Evolutionary conservation across 2,113 vertebrate genomes (phyloP), one percentile per base, ranked within the genome.

Genomic region (Perccottus glenii): DNA sequence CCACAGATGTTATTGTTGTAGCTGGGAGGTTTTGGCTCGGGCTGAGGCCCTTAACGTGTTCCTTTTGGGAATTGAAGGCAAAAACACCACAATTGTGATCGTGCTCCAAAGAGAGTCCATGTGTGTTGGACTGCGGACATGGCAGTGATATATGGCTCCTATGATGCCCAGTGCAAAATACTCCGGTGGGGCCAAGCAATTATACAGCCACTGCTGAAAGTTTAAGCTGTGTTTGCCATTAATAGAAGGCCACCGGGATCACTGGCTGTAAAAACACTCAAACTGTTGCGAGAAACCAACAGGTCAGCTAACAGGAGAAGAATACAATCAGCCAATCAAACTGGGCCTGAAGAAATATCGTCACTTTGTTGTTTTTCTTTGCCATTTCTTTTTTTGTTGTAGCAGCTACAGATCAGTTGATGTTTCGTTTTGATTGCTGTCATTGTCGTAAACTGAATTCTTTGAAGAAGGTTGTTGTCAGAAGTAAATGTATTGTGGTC

Each of bases 1-100:
- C 61, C 77, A 47, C 82, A 88, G 77, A 87, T 88, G 71, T 74
- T 85, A 75, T 78, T 79, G 81, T 82, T 80, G 71, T 78, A 83
- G 84, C 77, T 66, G 78, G 57, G 69, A 81, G 75, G 59, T 52
- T 86, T 49, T 86, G 83, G 74, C 80, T 78, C 76, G 67, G 16
- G 71, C 60, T 61, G 56, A 82, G 75, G 72, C 63, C 60, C 82
- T 85, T 44, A 65, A 70, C 67, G 59, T 72, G 75, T 61, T 78
- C 80, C 66, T 64, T 50, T 3, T 1, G 76, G 76, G 84, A 66
- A 44, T 44, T 74, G 45, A 11, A 65, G 59, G 78, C 70, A 69
- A 59, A 76, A 82, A 77, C 74, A 79, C 52, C 53, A 45, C 33
- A 27, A 58, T 61, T 65, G 66, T 78, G 77, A 77, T 59, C 42